Evolutionary conservation across 2,113 vertebrate genomes (phyloP).

Genomic region (Esox niger): DNA sequence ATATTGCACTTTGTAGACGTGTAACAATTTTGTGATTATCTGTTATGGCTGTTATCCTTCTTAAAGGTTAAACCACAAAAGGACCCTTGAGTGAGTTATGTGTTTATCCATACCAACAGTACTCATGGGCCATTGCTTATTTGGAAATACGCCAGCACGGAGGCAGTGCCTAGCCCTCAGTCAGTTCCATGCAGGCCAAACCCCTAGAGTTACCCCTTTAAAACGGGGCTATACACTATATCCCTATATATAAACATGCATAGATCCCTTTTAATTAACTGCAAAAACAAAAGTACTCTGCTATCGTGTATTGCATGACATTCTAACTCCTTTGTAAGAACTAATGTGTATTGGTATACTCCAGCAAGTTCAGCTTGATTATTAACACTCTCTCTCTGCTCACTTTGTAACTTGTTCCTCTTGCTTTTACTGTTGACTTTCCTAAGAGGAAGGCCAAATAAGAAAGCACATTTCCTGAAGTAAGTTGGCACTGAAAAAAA

Average conservation of each 20-base stretch:
- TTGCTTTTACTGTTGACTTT: constrained; percentile 59
- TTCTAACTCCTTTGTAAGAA: constrained; percentile 65
- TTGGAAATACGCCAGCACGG: constrained; percentile 6
- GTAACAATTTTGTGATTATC: constrained; percentile 27
- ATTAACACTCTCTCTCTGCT: constrained; percentile 50
- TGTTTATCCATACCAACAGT: constrained; percentile 33
- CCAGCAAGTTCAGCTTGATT: constrained; percentile 54
- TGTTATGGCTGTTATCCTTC: constrained; percentile 27
- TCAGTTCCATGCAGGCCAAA: constrained; percentile 43
- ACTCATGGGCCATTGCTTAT: constrained; percentile 14
- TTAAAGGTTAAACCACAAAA: constrained; percentile 26
- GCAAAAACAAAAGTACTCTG: constrained; percentile 57
- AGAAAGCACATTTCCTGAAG: constrained; percentile 61
- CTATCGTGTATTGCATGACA: constrained; percentile 73
- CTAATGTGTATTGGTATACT: constrained; percentile 61
- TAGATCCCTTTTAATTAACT: constrained; percentile 64
- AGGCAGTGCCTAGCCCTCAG: constrained; percentile 22
- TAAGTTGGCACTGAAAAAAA: constrained; percentile 56
- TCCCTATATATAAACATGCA: constrained; percentile 61
- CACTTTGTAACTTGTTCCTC: constrained; percentile 40
- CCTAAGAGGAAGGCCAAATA: constrained; percentile 61
- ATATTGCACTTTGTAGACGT: constrained; percentile 63
- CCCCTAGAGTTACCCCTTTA: constrained; percentile 28
- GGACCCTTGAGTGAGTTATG: constrained; percentile 26
- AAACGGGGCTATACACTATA: constrained; percentile 64